phyloP scores from a whole-genome alignment of 1,140 invertebrate species.

The Plectrocnemia conspersa region DNA sequence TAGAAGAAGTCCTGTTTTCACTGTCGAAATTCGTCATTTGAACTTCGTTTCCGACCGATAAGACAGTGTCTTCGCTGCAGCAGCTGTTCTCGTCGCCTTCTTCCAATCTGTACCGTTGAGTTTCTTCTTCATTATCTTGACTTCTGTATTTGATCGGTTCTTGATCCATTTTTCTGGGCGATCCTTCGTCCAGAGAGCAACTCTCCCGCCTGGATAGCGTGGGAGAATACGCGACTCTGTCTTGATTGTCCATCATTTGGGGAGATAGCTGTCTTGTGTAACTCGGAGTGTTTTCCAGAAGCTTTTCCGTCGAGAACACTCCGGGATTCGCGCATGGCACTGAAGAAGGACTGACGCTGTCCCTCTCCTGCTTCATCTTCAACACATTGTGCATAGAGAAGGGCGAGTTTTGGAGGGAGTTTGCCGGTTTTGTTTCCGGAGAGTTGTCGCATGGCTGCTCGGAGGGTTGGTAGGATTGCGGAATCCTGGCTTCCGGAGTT shows the following conservation, averaged over 20 bases:
- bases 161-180: not conserved
- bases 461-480: constrained; percentile 2
- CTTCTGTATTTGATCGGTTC: constrained; percentile 8
- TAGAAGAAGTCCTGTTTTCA: constrained; percentile 33
- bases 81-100: constrained; percentile 53
- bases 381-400: constrained; percentile 50
- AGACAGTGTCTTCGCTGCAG: constrained; percentile 61
- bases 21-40: constrained; percentile 36
- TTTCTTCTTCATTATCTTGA: constrained; percentile 16
- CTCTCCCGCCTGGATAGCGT: constrained; percentile 10
- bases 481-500: constrained; percentile 16
- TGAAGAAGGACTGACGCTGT: constrained; percentile 44
- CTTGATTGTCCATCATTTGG: constrained; percentile 15
- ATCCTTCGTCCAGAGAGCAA: constrained; percentile 12
- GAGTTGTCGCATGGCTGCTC: not conserved
- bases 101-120: constrained; percentile 38
- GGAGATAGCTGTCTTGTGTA: constrained; percentile 39
- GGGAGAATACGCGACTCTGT: constrained; percentile 16
- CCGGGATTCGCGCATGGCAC: constrained; percentile 33
- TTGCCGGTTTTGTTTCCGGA: constrained; percentile 1
- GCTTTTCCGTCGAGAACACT: constrained; percentile 50
- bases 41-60: constrained; percentile 63
- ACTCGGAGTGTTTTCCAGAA: constrained; percentile 47
- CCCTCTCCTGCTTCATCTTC: constrained; percentile 46
- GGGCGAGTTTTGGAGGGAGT: constrained; percentile 40